A percentile compares a stretch with the other conserved stretches of the same genome.
Conservation (phyloP, 2,113 vertebrate genomes). For the Bos taurus region DNA sequence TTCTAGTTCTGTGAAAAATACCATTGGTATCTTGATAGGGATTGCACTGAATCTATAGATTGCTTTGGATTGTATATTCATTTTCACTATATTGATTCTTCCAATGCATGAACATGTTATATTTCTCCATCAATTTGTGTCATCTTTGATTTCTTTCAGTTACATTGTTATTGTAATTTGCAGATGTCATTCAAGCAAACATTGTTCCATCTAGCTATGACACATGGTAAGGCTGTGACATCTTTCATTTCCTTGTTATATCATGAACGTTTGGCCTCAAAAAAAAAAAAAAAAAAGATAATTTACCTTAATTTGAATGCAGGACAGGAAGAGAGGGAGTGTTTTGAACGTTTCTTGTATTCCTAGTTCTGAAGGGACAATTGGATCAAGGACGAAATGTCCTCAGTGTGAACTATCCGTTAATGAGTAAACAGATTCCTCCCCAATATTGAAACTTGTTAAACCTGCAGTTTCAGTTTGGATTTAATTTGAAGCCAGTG, state of each 20-base stretch:
- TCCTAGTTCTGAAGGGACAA: not conserved
- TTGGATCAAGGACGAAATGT: not conserved
- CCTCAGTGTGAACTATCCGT: not conserved
- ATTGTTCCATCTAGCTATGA: not conserved
- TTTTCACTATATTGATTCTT: not conserved
- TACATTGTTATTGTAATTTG: not conserved
- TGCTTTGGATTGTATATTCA: not conserved
- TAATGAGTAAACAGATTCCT: not conserved
- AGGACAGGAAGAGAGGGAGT: not conserved
- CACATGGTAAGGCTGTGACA: not conserved
- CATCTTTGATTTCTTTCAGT: not conserved
- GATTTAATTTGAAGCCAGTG: not conserved
- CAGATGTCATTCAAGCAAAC: not conserved
- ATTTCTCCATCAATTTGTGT: not conserved
- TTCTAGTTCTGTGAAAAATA: not conserved
- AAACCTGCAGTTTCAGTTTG: not conserved
- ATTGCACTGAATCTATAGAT: not conserved
- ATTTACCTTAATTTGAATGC: not conserved
- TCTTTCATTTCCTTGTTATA: not conserved
- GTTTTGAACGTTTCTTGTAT: not conserved
- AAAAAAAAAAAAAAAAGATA: not conserved
- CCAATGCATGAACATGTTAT: not conserved
- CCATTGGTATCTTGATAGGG: not conserved
- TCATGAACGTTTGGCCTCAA: not conserved
- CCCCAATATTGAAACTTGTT: not conserved